Conservation (phyloP, 92 coral and sea anemone genomes). For the Zoanthus gigantus region DNA sequence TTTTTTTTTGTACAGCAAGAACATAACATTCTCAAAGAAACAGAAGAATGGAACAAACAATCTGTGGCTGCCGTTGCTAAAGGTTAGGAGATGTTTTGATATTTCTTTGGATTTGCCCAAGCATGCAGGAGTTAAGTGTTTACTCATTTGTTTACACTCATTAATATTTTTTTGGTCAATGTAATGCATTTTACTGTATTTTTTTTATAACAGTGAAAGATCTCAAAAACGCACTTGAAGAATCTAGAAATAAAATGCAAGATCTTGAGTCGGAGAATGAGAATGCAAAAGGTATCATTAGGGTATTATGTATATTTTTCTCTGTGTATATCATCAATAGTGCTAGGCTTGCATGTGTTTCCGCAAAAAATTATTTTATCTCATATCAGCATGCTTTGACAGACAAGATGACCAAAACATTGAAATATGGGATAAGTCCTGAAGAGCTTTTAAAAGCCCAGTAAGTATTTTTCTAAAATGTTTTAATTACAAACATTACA, state of each 20-base stretch:
- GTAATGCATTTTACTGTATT: background rate
- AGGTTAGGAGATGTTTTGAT: constrained; percentile 47
- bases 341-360: background rate
- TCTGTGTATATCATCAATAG: background rate
- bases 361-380: background rate
- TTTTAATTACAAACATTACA: background rate
- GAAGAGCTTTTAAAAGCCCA: constrained; percentile 60
- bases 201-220: constrained; percentile 38
- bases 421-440: constrained; percentile 59
- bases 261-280: constrained; percentile 65
- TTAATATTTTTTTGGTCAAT: background rate
- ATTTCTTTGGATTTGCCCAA: background rate
- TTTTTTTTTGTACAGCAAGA: constrained; percentile 45
- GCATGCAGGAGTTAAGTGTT: background rate
- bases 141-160: background rate
- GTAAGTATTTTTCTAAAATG: constrained; percentile 1
- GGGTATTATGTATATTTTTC: background rate
- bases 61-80: constrained; percentile 51
- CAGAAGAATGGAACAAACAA: constrained; percentile 64
- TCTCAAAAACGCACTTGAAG: constrained; percentile 48
- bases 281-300: constrained; percentile 59
- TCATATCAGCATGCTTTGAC: background rate
- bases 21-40: constrained; percentile 71
- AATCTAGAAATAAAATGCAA: constrained; percentile 50
- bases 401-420: constrained; percentile 53